Conservation (phyloP, 2,888 invertebrate species). For the Synanthedon formicaeformis region DNA sequence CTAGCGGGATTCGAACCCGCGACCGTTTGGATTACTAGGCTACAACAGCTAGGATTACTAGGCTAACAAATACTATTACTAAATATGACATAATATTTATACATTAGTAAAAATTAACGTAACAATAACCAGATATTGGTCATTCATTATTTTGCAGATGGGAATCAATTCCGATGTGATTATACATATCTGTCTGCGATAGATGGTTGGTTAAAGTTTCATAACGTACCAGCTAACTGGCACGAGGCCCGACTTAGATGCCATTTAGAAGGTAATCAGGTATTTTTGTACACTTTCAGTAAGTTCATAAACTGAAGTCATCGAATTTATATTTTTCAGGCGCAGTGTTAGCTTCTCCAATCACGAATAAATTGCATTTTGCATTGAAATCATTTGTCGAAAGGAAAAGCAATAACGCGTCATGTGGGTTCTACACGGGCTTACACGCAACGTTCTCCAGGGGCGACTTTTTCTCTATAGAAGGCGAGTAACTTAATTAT, state of each 20-base stretch:
- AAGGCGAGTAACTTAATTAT: constrained; percentile 13
- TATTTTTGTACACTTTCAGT: too few relatives aligned
- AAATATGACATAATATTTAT: too few relatives aligned
- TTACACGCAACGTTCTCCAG: constrained; percentile 22
- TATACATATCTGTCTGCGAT: not conserved
- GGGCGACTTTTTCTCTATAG: constrained; percentile 22
- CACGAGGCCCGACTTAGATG: constrained; percentile 26
- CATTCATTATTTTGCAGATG: not conserved
- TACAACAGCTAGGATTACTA: too few relatives aligned
- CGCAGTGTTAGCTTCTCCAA: constrained; percentile 5
- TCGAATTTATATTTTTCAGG: constrained; percentile 1
- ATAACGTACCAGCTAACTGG: constrained; percentile 23
- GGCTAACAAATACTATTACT: too few relatives aligned
- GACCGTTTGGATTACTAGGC: too few relatives aligned
- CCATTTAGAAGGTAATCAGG: constrained; percentile 23
- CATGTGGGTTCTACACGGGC: constrained; percentile 16
- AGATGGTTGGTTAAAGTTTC: constrained; percentile 23
- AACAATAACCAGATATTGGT: too few relatives aligned
- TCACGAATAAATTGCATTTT: not conserved
- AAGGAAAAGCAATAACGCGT: not conserved
- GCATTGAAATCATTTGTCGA: constrained; percentile 1
- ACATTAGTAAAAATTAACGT: too few relatives aligned
- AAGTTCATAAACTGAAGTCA: not conserved
- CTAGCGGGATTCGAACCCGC: too few relatives aligned
- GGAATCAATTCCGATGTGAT: not conserved